Base-by-base conservation (phyloP, 2,888 invertebrate genomes). In the Dendrolimus pini region DNA sequence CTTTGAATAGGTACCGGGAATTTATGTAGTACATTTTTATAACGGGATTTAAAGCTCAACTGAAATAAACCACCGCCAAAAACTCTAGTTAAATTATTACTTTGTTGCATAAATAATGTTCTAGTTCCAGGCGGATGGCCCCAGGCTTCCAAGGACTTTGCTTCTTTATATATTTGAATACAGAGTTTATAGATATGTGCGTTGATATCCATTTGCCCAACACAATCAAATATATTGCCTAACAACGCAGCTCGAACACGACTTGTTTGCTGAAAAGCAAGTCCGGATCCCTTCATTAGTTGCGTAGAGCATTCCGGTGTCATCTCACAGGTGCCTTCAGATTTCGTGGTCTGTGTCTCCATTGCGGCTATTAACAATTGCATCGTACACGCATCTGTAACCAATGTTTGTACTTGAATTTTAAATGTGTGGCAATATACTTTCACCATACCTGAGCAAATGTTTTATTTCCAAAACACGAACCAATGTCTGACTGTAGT, bases 381-480 rank as follows among this genome's bases (percentile, higher is more conserved):
- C 89, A 90, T 90, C 42, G 80, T 89, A 62, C 90, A 90, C 12
- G 89, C 89, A 70, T 90, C 90, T 89, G 74, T 54, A 79, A 78
- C 56, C 18, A 63, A 59, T 61, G 59, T 58, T 61, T 55, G 52
- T 52, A 55, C 58, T 63, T 62, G 55, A 64, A 62, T 58, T n/a
- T 2, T 56, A 30, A 7, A 10, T 12, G 47, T 54, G 12, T 30
- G 59, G 62, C 59, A 67, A 56, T 41, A 41, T 18, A 56, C 14
- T 75, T 73, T 77, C 70, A 72, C 70, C 64, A 67, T 47, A 7
- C 9, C 12, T 9, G 9, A 47, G 30, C 47, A 10, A 10, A 12
- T 47, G 12, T 47, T 47, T 47, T 47, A 47, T 47, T 47, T 47
- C 47, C 47, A 53, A 53, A 53, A 41, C n/a, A 41, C 53, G 14